Conservation (phyloP, 2,797 vertebrate genomes). For the Lepilemur septentrionalis region DNA sequence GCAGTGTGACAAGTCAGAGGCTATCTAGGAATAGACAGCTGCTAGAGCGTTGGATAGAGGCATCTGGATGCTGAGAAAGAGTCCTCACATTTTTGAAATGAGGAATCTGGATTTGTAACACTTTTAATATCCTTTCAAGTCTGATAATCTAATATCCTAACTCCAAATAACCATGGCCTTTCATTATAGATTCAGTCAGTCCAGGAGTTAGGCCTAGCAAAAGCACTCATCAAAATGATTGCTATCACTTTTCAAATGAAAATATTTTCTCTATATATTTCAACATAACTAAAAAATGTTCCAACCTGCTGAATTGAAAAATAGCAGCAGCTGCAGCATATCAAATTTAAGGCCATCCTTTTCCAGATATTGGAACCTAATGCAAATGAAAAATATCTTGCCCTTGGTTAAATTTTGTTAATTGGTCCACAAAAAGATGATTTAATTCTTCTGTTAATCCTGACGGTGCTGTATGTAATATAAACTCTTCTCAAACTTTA, state of each 20-base stretch:
- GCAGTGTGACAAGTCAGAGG: background rate
- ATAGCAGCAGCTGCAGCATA: background rate
- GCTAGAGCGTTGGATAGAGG: background rate
- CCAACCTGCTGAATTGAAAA: background rate
- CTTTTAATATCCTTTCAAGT: background rate
- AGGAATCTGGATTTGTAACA: background rate
- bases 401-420: background rate
- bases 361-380: background rate
- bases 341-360: background rate
- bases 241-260: background rate
- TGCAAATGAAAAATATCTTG: slow-evolving; percentile 25
- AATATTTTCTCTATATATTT: background rate
- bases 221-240: background rate
- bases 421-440: background rate
- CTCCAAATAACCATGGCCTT: background rate
- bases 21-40: background rate
- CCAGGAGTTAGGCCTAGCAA: background rate
- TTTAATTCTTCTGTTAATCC: background rate
- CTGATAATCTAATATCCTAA: background rate
- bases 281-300: background rate
- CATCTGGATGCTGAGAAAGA: background rate
- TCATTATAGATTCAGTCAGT: background rate
- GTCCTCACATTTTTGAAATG: background rate
- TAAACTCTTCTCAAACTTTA: background rate
- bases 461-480: background rate